These are phyloP conservation scores for Anarhynchus alexandrinus DNA, from an alignment of 2,113 vertebrate species.

Conservation along the genomic window DNA sequence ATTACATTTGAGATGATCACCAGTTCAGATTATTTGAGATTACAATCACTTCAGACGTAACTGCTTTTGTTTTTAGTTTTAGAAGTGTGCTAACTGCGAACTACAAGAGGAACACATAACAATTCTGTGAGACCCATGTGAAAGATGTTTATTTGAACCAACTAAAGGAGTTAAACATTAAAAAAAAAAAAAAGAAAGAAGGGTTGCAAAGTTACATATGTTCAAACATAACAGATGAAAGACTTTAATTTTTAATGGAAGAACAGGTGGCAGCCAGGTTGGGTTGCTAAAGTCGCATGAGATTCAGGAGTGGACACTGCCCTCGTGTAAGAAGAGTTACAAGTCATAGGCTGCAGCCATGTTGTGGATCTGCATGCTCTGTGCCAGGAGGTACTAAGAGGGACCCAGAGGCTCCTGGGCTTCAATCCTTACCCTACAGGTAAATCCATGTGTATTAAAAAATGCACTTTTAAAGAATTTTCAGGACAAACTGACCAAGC, in stretches of 20 bases:
- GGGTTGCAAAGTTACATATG: neutral
- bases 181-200: neutral
- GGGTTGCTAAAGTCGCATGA: neutral
- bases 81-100: neutral
- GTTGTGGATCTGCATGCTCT: neutral
- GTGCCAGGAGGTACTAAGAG: neutral
- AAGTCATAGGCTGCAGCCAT: neutral
- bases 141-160: neutral
- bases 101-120: neutral
- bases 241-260: neutral
- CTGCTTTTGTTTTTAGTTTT: neutral
- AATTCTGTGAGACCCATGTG: neutral
- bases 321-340: neutral
- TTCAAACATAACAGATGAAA: neutral
- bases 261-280: neutral
- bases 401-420: neutral
- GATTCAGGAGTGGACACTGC: neutral
- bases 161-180: neutral
- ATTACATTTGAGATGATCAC: neutral
- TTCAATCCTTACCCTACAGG: neutral
- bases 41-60: neutral
- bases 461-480: neutral
- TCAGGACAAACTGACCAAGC: neutral
- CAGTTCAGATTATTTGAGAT: neutral
- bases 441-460: neutral